Evolutionary conservation across 2,113 vertebrate species (phyloP), one percentile per base, ranked within the genome.

Genomic region (Alces alces): DNA sequence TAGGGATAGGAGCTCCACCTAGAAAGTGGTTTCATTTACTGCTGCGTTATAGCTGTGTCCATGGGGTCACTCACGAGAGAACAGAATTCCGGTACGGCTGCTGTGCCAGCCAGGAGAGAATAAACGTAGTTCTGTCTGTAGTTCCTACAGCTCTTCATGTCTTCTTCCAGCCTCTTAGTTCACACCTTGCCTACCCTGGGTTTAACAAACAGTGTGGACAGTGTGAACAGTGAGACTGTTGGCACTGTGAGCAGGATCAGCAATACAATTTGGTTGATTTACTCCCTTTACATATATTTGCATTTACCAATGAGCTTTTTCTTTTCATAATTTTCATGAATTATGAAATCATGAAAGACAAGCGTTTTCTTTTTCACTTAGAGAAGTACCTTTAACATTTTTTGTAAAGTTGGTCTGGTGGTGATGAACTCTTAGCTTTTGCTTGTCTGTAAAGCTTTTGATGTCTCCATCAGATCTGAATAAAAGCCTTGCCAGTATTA

Each of bases 41-140:
- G 33, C 64, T 36, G 9, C 2, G 0, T 66, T 66, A 66, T n/a
- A 66, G 17, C 64, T 36, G 64, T 66, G 64, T 66, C 64, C 64
- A 66, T 0, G 64, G 64, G 8, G n/a, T 36, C n/a, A 0, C 33
- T n/a, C n/a, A 66, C 0, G 1, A 36, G 9, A 36, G 8, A 17
- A 36, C 17, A 21, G 33, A 66, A 66, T 66, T 36, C 64, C 1
- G 17, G 64, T 36, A 66, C 0, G 0, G 33, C 17, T 36, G n/a
- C n/a, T 66, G 17, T 66, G n/a, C 33, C n/a, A 66, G 64, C 17
- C 17, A 66, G 64, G 17, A 21, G 17, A 66, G 64, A 66, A 66
- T 21, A 66, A 66, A 66, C 8, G 4, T 66, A 47, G 11, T 47
- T 47, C 47, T 47, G 64, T 66, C 19, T 66, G n/a, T 66, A 66